These are phyloP conservation scores for Rhimphoctona megacephalus DNA, from an alignment of 2,888 invertebrate species.

Conservation along the genomic window DNA sequence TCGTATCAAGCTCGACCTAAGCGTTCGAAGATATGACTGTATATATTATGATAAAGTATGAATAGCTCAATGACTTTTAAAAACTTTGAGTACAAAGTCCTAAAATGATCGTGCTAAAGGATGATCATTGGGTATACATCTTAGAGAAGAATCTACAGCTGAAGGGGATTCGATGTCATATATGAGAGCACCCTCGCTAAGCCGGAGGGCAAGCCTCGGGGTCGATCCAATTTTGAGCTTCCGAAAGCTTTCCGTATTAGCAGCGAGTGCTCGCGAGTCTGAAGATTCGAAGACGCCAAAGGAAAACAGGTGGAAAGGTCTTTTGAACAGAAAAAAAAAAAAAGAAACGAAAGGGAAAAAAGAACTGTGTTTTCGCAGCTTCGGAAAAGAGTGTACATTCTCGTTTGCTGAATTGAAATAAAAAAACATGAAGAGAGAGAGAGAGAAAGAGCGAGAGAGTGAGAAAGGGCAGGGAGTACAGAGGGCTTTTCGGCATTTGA, in stretches of 20 bases:
- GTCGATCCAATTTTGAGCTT: slow-evolving; percentile 70
- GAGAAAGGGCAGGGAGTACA: no score
- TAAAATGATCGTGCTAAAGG: slow-evolving; percentile 74
- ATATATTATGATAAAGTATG: slow-evolving; percentile 22
- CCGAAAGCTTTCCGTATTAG: slow-evolving; percentile 59
- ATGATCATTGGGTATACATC: slow-evolving; percentile 72
- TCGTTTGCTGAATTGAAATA: slow-evolving; percentile 48
- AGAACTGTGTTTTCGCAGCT: slow-evolving; percentile 45
- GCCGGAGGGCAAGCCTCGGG: slow-evolving; percentile 51
- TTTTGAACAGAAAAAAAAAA: slow-evolving; percentile 43
- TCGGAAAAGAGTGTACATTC: slow-evolving; percentile 32
- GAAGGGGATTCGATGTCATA: slow-evolving; percentile 30
- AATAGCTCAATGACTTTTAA: slow-evolving; percentile 2
- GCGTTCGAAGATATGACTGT: background rate
- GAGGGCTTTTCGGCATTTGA: slow-evolving; percentile 47
- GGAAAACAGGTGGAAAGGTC: slow-evolving; percentile 51
- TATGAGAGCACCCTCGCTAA: slow-evolving; percentile 14
- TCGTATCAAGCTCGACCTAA: background rate
- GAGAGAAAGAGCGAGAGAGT: background rate
- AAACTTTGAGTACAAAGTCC: slow-evolving; percentile 55
- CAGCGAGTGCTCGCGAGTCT: slow-evolving; percentile 33
- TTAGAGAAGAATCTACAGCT: slow-evolving; percentile 29
- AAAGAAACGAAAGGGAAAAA: slow-evolving; percentile 16
- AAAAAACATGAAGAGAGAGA: slow-evolving; percentile 3
- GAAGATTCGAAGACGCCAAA: slow-evolving; percentile 56